These are phyloP conservation scores for Aphidoletes aphidimyza DNA, from an alignment of 2,888 invertebrate species.

Conservation along the genomic window DNA sequence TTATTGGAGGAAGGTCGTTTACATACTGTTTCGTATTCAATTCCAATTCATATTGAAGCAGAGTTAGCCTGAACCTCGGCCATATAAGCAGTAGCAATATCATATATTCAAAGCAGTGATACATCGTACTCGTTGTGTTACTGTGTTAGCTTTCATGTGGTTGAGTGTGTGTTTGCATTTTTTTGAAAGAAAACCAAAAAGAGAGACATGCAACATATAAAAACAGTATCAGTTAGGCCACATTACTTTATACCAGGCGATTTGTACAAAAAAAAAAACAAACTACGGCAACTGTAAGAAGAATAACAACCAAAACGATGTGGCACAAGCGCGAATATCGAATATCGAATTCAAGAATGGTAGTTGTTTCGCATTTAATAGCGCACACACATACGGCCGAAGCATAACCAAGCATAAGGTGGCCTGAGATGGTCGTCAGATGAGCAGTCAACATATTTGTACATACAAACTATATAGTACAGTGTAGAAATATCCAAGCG, in stretches of 20 bases:
- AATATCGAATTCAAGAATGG: slow-evolving; percentile 30
- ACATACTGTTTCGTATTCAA: slow-evolving; percentile 10
- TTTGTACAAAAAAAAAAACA: neutral
- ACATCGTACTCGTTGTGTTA: neutral
- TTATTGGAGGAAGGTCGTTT: slow-evolving; percentile 33
- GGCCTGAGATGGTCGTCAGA: neutral
- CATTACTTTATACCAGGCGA: too few relatives aligned
- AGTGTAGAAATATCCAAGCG: neutral
- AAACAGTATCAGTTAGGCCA: too few relatives aligned
- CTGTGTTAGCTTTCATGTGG: neutral
- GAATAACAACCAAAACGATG: neutral
- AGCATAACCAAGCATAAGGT: too few relatives aligned
- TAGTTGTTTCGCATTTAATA: neutral
- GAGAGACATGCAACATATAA: neutral
- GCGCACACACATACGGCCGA: too few relatives aligned
- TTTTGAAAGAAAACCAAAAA: neutral
- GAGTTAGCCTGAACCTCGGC: neutral
- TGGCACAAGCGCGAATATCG: neutral
- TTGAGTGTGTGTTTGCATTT: neutral
- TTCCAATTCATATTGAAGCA: neutral
- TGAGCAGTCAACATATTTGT: neutral
- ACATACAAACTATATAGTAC: neutral
- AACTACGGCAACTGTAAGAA: neutral
- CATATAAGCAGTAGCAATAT: neutral
- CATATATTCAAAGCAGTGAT: neutral